These are phyloP conservation scores for Psittacus erithacus DNA, from an alignment of 2,113 vertebrate genomes.

Conservation along the genomic window DNA sequence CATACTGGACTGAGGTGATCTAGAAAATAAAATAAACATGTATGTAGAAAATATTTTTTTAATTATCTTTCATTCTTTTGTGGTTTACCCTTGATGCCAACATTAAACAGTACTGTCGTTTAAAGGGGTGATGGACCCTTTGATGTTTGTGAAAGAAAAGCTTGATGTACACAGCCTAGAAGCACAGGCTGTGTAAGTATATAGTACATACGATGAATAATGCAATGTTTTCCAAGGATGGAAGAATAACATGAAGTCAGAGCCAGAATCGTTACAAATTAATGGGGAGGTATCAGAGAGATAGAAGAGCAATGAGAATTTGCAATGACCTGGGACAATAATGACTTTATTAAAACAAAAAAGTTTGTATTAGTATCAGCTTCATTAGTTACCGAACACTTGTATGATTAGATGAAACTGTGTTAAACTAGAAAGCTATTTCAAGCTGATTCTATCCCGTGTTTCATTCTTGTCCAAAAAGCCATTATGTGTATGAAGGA, in stretches of 20 bases:
- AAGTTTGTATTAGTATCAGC: not conserved
- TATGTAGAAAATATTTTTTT: not conserved
- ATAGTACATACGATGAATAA: fast-evolving
- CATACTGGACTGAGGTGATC: not conserved
- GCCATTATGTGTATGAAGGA: not conserved
- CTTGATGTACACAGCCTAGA: not conserved
- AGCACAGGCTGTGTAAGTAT: not conserved
- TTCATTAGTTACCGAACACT: not conserved
- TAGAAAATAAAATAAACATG: not conserved
- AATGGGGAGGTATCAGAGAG: not conserved
- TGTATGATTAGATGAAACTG: not conserved
- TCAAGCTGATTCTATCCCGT: not conserved
- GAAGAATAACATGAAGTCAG: not conserved
- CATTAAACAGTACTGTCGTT: not conserved
- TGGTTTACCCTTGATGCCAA: not conserved
- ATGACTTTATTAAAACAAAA: not conserved
- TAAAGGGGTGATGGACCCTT: not conserved
- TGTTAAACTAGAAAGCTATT: not conserved
- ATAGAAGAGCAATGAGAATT: not conserved
- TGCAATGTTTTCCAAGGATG: not conserved
- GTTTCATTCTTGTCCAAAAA: not conserved
- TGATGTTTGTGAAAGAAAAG: not conserved
- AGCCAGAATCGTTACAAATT: not conserved
- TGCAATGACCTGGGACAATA: not conserved
- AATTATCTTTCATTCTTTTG: not conserved